Conservation (phyloP, 2,797 vertebrate species). For the Microctenopoma steveboyesi region DNA sequence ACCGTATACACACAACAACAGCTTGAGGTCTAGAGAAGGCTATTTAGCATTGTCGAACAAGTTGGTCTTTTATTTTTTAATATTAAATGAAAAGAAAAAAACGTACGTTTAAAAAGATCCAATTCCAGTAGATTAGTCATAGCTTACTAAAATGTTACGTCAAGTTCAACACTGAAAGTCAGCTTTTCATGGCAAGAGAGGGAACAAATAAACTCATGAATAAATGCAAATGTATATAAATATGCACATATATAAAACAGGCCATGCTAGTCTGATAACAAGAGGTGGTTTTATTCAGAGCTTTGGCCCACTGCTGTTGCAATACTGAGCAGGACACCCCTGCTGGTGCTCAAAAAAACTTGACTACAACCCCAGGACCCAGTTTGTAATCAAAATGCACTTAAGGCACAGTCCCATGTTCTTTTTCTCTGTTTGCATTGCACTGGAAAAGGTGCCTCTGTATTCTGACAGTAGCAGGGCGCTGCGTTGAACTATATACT, state of each 20-base stretch:
- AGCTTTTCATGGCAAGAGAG: constrained; percentile 56
- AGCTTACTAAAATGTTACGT: neutral
- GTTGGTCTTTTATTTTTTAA: neutral
- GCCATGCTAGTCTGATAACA: constrained; percentile 50
- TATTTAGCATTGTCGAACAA: no score
- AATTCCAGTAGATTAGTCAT: constrained; percentile 46
- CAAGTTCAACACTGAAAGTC: constrained; percentile 49
- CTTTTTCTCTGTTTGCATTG: constrained; percentile 49
- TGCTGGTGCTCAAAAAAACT: constrained; percentile 48
- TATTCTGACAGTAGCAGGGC: constrained; percentile 64
- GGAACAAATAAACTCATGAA: constrained; percentile 66
- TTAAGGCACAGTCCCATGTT: constrained; percentile 58
- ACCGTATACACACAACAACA: no score
- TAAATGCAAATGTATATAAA: constrained; percentile 61
- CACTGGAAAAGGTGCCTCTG: constrained; percentile 53
- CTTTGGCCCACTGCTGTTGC: constrained; percentile 38
- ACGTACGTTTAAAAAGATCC: constrained; percentile 35
- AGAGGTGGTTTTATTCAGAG: constrained; percentile 47
- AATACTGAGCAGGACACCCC: constrained; percentile 42
- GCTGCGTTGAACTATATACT: constrained; percentile 59
- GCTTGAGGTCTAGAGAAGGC: no score
- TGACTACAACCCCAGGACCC: constrained; percentile 39
- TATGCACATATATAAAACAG: constrained; percentile 61
- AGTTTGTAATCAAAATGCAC: constrained; percentile 67
- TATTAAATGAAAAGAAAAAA: constrained; percentile 22